Conservation (phyloP, 2,797 vertebrate species). For the Acanthurus leucopareius region DNA sequence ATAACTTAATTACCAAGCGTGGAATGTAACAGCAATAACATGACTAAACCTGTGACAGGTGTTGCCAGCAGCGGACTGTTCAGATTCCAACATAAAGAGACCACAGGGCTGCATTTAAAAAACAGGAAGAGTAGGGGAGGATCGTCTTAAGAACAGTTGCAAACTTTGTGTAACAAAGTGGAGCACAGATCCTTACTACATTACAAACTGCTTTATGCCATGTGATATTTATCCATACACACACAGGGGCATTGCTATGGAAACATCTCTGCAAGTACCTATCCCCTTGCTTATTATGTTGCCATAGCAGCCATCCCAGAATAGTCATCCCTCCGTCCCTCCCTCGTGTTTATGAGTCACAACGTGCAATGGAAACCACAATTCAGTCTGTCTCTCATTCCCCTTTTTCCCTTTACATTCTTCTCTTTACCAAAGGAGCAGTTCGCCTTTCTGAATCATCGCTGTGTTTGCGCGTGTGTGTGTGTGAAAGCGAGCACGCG, state of each 20-base stretch:
- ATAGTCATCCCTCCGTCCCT: conserved; percentile 82
- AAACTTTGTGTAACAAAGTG: conserved; percentile 48
- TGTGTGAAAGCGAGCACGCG: conserved; percentile 30
- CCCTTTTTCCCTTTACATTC: conserved; percentile 77
- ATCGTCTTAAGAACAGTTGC: conserved; percentile 15
- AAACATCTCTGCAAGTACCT: conserved; percentile 82
- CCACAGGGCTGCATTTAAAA: not conserved
- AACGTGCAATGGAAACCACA: conserved; percentile 87
- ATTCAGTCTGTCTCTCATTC: conserved; percentile 85
- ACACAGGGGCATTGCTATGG: conserved; percentile 81
- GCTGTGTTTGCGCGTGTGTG: conserved; percentile 34
- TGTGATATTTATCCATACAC: conserved; percentile 84
- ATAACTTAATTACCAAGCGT: conserved; percentile 18
- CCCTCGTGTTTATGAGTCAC: conserved; percentile 88
- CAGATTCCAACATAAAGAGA: conserved; percentile 14
- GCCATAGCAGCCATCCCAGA: conserved; percentile 88
- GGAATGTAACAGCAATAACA: conserved; percentile 25
- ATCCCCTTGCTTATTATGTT: conserved; percentile 89
- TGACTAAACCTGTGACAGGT: conserved; percentile 65
- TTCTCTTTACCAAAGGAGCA: conserved; percentile 74
- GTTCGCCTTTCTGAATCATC: conserved; percentile 78
- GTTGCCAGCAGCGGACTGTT: conserved; percentile 19
- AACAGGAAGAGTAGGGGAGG: not conserved
- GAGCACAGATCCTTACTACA: conserved; percentile 57
- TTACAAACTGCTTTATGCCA: conserved; percentile 72